Evolutionary conservation across 64 coral and sea anemone genomes (phyloP), one percentile per base, ranked within the genome.

Genomic region (Astreopora myriophthalma): DNA sequence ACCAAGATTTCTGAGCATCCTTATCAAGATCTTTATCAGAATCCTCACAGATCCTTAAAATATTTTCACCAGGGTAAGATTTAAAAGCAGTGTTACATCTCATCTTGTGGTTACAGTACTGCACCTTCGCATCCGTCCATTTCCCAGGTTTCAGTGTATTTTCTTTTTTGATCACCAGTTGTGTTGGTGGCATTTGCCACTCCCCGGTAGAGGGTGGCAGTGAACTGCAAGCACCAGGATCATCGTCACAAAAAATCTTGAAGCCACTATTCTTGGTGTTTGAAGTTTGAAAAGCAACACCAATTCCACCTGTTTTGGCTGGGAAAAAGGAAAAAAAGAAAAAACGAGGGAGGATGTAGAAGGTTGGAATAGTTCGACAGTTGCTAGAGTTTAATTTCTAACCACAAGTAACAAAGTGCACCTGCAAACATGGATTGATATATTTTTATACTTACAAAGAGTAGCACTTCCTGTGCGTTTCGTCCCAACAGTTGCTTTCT

Each of bases 161-260:
- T 73, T 98, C 96, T 27, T 82, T 94, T 20, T 71, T 98, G 34
- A 78, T 98, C 3, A 79, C n/a, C 27, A 76, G 80, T 65, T 90
- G 48, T 25, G 93, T 98, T 14, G 96, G 96, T 24, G 96, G 93
- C 16, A 89, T 82, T 81, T 92, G 79, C 96, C 96, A 98, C 19
- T 98, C 93, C 5, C 93, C 89, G 26, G 69, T 86, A 29, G 92
- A 79, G 20, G 80, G 80, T 22, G 95, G 91, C 32, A 96, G 22
- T 5, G 71, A 90, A 23, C 80, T 93, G 8, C 19, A 36, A 52
- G 38, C 42, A 27, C 81, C 72, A 25, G 75, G 34, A 12, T 78
- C 70, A 55, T 89, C 80, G 51, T 89, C 66, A 31, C 86, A 75
- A 51, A 80, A 95, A n/a, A 98, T 37, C 14, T 74, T 40, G 60